phyloP scores from a whole-genome alignment of 2,888 invertebrate species.

The Brassicogethes aeneus region DNA sequence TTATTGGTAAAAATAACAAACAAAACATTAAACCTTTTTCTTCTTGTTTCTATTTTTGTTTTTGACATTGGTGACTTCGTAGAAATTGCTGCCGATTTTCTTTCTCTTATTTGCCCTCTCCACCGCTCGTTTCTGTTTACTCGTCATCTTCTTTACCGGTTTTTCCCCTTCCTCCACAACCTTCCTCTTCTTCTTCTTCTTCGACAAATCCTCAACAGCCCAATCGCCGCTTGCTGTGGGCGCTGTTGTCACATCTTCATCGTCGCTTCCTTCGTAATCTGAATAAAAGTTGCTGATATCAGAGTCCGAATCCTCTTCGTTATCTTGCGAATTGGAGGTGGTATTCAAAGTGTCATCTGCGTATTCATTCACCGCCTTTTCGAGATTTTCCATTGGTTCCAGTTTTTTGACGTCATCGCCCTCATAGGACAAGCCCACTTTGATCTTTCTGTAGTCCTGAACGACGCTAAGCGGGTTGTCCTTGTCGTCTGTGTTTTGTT shows the following conservation, averaged over 20 bases:
- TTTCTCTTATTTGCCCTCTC: conserved; percentile 68
- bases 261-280: conserved; percentile 52
- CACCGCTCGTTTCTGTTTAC: conserved; percentile 65
- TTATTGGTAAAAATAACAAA: neutral
- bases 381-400: conserved; percentile 37
- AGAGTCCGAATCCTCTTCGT: conserved; percentile 40
- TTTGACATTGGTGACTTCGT: conserved; percentile 82
- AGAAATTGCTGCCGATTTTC: conserved; percentile 83
- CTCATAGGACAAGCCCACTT: conserved; percentile 47
- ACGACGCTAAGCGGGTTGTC: conserved; percentile 48
- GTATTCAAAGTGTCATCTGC: conserved; percentile 3
- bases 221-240: conserved; percentile 41
- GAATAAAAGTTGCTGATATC: conserved; percentile 62
- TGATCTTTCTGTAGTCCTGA: conserved; percentile 78
- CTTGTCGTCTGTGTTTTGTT: conserved; percentile 28
- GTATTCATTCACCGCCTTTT: conserved; percentile 26
- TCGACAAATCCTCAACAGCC: conserved; percentile 38
- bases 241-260: conserved; percentile 40
- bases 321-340: conserved; percentile 21
- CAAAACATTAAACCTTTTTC: conserved; percentile 24
- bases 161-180: conserved; percentile 21
- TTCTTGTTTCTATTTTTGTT: conserved; percentile 73
- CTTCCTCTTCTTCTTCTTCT: conserved; percentile 20
- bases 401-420: conserved; percentile 51
- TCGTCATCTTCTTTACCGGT: conserved; percentile 51